Evolutionary conservation across 2,113 vertebrate genomes (phyloP).

Genomic region (Plotosus lineatus): DNA sequence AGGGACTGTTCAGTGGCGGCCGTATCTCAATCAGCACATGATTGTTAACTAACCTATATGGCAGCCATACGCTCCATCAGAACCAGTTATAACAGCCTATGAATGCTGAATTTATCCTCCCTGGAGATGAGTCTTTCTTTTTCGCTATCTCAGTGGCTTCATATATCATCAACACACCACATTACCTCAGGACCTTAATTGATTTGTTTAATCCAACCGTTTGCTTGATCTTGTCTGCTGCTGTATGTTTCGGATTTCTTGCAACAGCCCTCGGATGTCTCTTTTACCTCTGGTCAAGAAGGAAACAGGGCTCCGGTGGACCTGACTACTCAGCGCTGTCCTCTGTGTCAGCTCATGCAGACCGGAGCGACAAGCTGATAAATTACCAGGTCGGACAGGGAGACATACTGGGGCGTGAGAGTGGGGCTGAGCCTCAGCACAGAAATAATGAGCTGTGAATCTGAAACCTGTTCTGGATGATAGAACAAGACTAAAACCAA

Average conservation of each 20-base stretch:
- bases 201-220: slow-evolving; percentile 62
- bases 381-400: slow-evolving; percentile 35
- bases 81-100: background rate
- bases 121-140: slow-evolving; percentile 47
- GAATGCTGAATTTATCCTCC: slow-evolving; percentile 24
- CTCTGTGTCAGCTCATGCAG: slow-evolving; percentile 23
- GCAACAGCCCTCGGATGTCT: slow-evolving; percentile 45
- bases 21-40: too few relatives aligned
- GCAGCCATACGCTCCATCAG: background rate
- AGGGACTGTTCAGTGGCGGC: too few relatives aligned
- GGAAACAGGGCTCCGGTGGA: slow-evolving; percentile 52
- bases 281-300: slow-evolving; percentile 52
- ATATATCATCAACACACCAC: slow-evolving; percentile 71
- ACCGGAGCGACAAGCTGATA: slow-evolving; percentile 23
- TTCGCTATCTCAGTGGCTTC: slow-evolving; percentile 52
- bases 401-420: slow-evolving; percentile 38
- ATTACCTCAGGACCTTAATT: slow-evolving; percentile 64
- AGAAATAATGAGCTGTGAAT: slow-evolving; percentile 30
- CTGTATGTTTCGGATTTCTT: slow-evolving; percentile 62
- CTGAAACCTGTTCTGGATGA: slow-evolving; percentile 15
- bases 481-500: background rate
- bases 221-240: slow-evolving; percentile 48
- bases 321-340: slow-evolving; percentile 26
- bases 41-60: too few relatives aligned
- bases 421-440: slow-evolving; percentile 5